Base-by-base conservation (phyloP, 2,888 invertebrate species). In the Caenorhabditis macrosperma region DNA sequence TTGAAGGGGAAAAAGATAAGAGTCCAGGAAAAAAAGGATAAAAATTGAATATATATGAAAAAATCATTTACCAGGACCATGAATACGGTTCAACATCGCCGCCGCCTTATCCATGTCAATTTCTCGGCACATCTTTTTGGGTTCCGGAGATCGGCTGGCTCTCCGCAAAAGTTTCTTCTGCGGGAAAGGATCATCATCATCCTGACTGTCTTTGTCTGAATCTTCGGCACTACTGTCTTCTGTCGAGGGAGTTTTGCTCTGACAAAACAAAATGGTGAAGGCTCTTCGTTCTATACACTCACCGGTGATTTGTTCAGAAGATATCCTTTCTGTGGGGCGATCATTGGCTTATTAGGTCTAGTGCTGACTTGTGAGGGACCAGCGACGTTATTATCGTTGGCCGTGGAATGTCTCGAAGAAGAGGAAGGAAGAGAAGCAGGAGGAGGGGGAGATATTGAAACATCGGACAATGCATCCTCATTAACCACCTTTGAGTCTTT, bases 181-280 rank as follows among this genome's bases (percentile, higher is more conserved):
- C 7, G 50, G 24, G 50, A 22, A 9, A 9, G 46, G 46, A 4
- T 17, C 30, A n/a, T 30, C 52, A 1, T 55, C 33, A 1, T 55
- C 55, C 2, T 55, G n/a, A 28, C 10, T 22, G 4, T 35, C 55
- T 12, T 55, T 28, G 20, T 35, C 30, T 20, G 30, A 2, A 1
- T 55, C 55, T 7, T 54, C 54, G 7, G 35, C 3, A 22, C 55
- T 35, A n/a, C 55, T 55, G 20, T 22, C 22, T 55, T 55, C 55
- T 1, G 33, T 1, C 1, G 55, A 22, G 1, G 55, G 12, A 5
- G 35, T 35, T 10, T 35, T 20, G 35, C 22, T 55, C 55, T 55
- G 33, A 22, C 33, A 48, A n/a, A n/a, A n/a, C n/a, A n/a, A n/a
- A n/a, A n/a, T n/a, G n/a, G n/a, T n/a, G n/a, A n/a, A n/a, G n/a